A percentile compares a stretch with the other conserved stretches of the same genome.
phyloP scores from a whole-genome alignment of 92 coral and sea anemone species.

The Heliopora coerulea region DNA sequence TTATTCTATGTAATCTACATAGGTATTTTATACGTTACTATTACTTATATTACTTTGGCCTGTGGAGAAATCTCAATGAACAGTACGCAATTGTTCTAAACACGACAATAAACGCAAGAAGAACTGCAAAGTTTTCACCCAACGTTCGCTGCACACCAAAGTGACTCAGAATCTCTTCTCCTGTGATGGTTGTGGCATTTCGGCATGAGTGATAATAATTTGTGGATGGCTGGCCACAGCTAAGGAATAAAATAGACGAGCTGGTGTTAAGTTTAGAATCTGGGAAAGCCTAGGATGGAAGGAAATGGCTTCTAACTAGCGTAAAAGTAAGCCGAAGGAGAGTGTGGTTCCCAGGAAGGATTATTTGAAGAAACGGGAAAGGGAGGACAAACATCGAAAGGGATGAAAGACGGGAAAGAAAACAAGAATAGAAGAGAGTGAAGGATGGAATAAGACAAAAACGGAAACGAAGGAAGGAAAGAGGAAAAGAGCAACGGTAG shows the following conservation, averaged over 20 bases:
- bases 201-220: conserved; percentile 60
- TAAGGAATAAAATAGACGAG: conserved; percentile 11
- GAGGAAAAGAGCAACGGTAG: too few species aligned
- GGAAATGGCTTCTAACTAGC: background rate
- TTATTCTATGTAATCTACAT: too few species aligned
- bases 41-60: conserved; percentile 70
- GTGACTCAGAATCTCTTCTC: conserved; percentile 60
- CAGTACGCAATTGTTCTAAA: conserved; percentile 67
- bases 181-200: conserved; percentile 69
- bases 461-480: too few species aligned
- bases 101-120: conserved; percentile 48
- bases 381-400: background rate
- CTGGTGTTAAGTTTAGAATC: background rate
- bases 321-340: too few species aligned
- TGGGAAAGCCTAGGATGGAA: background rate
- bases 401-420: background rate
- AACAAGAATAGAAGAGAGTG: too few species aligned
- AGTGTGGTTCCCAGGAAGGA: too few species aligned
- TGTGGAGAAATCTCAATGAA: conserved; percentile 66
- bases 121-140: conserved; percentile 62
- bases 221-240: conserved; percentile 54
- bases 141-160: conserved; percentile 58
- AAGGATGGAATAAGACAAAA: background rate
- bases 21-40: too few species aligned
- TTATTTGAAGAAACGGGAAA: background rate